Evolutionary conservation across 2,888 invertebrate genomes (phyloP).

Genomic region (Chrysolina americana): DNA sequence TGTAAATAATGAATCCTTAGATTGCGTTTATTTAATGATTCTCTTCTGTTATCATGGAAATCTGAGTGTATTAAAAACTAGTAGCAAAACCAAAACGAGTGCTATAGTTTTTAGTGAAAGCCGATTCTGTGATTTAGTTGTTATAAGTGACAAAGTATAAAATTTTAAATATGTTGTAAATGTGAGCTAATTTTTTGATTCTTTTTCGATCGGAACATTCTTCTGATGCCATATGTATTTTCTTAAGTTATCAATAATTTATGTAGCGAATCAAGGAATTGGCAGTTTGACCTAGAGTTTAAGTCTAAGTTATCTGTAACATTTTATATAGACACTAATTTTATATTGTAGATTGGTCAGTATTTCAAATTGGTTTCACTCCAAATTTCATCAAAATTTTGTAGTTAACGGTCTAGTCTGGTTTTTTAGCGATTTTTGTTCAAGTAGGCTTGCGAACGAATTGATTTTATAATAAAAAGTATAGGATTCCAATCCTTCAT

Average conservation of each 20-base stretch:
- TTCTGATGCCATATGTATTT: constrained; percentile 49
- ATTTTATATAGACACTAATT: constrained; percentile 41
- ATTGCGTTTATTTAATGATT: constrained; percentile 47
- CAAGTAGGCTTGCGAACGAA: constrained; percentile 21
- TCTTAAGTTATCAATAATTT: constrained; percentile 39
- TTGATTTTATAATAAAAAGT: too few species aligned
- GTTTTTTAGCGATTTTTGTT: constrained; percentile 31
- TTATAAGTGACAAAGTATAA: constrained; percentile 31
- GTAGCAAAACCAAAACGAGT: constrained; percentile 26
- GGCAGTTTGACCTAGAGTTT: constrained; percentile 43
- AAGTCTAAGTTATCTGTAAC: constrained; percentile 53
- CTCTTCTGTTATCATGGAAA: constrained; percentile 44
- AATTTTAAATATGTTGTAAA: constrained; percentile 35
- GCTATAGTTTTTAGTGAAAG: constrained; percentile 45
- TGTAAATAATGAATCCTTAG: constrained; percentile 47
- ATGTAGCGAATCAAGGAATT: constrained; percentile 46
- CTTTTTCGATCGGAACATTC: constrained; percentile 44
- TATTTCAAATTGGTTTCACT: constrained; percentile 43
- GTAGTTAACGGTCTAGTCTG: constrained; percentile 46
- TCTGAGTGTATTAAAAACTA: constrained; percentile 40
- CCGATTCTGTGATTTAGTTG: constrained; percentile 49
- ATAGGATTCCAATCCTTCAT: neutral
- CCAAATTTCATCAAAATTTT: constrained; percentile 36
- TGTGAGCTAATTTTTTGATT: constrained; percentile 48
- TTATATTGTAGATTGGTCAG: constrained; percentile 50